phyloP scores from a whole-genome alignment of 2,113 vertebrate genomes.

The Salvelinus sp. region DNA sequence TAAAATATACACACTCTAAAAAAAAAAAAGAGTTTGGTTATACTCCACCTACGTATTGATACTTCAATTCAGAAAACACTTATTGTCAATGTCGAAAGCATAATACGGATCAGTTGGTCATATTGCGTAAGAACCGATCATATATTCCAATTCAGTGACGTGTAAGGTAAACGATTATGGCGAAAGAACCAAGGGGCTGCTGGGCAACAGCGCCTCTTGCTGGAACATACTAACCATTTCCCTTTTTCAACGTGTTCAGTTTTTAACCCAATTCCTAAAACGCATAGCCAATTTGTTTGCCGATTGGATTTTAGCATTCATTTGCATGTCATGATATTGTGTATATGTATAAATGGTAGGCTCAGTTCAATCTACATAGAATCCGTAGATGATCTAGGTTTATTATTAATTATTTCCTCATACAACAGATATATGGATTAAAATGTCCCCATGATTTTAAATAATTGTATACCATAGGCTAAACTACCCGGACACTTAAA shows the following conservation, averaged over 20 bases:
- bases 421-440: no score
- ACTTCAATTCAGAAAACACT: neutral
- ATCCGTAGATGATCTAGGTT: no score
- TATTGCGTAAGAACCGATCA: constrained; percentile 52
- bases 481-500: no score
- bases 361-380: no score
- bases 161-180: constrained; percentile 21
- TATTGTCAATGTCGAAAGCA: neutral
- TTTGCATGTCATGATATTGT: no score
- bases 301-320: neutral
- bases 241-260: neutral
- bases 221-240: constrained; percentile 62
- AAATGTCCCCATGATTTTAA: no score
- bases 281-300: neutral
- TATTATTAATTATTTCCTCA: no score
- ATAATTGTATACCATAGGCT: no score
- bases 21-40: neutral
- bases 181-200: constrained; percentile 59
- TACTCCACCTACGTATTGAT: neutral
- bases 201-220: constrained; percentile 96
- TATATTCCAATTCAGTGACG: constrained; percentile 21
- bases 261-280: neutral
- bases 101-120: constrained; percentile 41
- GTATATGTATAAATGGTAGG: no score
- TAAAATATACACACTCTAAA: no score